Evolutionary conservation across 2,113 vertebrate genomes (phyloP), one percentile per base, ranked within the genome.

Genomic region (Pachycephala philippinensis): DNA sequence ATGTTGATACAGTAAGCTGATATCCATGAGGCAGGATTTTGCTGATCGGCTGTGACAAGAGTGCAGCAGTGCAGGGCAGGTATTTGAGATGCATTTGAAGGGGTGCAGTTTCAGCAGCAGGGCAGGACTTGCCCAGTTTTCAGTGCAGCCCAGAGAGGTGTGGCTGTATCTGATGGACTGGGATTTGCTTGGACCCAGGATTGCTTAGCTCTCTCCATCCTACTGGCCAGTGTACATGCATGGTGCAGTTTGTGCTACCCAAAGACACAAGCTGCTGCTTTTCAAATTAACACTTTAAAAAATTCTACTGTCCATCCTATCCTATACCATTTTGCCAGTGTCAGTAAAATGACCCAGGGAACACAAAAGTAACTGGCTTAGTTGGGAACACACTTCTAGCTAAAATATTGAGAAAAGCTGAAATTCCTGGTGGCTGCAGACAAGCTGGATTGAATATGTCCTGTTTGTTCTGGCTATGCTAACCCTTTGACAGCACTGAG

Each of bases 401-500:
- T 53, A 68, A 88, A 89, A 72, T 26, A 19, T 57, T 85, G 80
- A 87, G 49, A 90, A 65, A 91, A 81, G 35, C 77, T 53, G 90
- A 49, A 72, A 81, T 90, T 95, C 37, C 22, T 89, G 68, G 35
- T 80, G 71, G 60, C 66, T 93, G 78, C 45, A 76, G 81, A 59
- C 80, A 90, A 95, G 87, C 84, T 57, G 84, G 66, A 65, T 91
- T 95, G 81, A 93, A 64, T 44, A 47, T 80, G 91, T 92, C 89
- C 94, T 91, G 95, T 95, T 92, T 96, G 93, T 95, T 95, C 95
- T 96, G 96, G 84, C 95, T 94, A 54, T 2, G 47, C 95, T 97
- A 97, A 95, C 97, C 97, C 95, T 96, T 96, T 95, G 96, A 92
- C 91, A 95, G 90, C 70, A 64, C 40, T 14, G 94, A 95, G 94